Percentiles rank a stretch among this genome's conserved stretches.
Evolutionary conservation across 2,797 vertebrate species (phyloP).

Genomic region (Spinus olivaceus): DNA sequence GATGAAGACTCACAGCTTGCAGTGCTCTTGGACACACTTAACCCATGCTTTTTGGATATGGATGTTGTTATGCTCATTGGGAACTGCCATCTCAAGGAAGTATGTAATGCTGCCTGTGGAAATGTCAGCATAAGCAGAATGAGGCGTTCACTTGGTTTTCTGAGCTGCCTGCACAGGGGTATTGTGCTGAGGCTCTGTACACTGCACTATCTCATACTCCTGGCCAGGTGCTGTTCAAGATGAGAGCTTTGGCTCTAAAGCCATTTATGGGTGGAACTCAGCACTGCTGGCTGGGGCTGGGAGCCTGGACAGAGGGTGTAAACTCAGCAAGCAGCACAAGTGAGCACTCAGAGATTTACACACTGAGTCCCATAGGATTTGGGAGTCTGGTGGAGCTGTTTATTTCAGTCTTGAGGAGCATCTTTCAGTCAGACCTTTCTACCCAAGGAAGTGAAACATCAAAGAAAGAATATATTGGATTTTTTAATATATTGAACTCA

Average conservation of each 20-base stretch:
- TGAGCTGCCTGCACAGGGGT: not conserved
- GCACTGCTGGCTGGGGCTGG: not conserved
- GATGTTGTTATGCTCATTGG: not conserved
- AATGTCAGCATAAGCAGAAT: not conserved
- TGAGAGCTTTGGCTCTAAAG: constrained; percentile 14
- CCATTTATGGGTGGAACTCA: constrained; percentile 16
- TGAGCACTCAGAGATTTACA: not conserved
- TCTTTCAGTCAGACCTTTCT: not conserved
- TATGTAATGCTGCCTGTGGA: not conserved
- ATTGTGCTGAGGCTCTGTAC: not conserved
- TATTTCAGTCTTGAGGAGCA: not conserved
- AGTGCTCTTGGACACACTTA: not conserved
- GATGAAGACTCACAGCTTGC: not conserved
- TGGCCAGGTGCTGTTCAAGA: constrained; percentile 5
- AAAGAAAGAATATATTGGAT: not conserved
- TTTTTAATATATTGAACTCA: not conserved
- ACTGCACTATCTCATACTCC: constrained; percentile 1
- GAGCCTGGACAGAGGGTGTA: not conserved
- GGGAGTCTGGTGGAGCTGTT: not conserved
- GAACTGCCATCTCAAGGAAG: constrained; percentile 9
- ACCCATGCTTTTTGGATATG: not conserved
- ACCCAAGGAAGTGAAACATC: not conserved
- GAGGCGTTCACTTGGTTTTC: not conserved
- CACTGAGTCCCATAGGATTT: not conserved
- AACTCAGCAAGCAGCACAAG: not conserved